These are phyloP conservation scores for Ganaspis brasiliensis DNA, from an alignment of 2,888 invertebrate species.

Conservation along the genomic window DNA sequence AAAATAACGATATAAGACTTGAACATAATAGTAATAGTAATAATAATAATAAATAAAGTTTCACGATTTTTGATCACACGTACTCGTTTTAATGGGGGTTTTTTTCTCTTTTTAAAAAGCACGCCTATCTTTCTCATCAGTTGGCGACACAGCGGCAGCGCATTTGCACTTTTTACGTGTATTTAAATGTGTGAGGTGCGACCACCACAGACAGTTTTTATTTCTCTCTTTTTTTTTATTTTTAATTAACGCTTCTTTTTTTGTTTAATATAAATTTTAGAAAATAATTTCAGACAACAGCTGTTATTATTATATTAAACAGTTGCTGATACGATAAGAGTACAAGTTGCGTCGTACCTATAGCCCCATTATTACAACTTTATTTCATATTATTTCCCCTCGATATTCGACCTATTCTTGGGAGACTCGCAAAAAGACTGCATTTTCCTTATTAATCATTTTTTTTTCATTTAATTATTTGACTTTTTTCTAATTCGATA, in stretches of 20 bases:
- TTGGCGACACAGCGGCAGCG: slow-evolving; percentile 66
- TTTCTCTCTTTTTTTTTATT: slow-evolving; percentile 50
- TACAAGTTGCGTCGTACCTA: slow-evolving; percentile 44
- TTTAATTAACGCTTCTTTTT: slow-evolving; percentile 59
- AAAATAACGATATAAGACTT: no score
- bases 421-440: slow-evolving; percentile 68
- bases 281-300: slow-evolving; percentile 53
- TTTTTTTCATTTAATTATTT: slow-evolving; percentile 54
- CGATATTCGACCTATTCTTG: slow-evolving; percentile 58
- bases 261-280: slow-evolving; percentile 49
- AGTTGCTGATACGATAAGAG: slow-evolving; percentile 47
- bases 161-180: slow-evolving; percentile 47
- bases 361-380: slow-evolving; percentile 53
- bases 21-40: background rate
- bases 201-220: slow-evolving; percentile 45
- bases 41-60: background rate
- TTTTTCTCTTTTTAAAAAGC: slow-evolving; percentile 55
- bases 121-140: slow-evolving; percentile 75
- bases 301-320: slow-evolving; percentile 56
- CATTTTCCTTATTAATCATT: slow-evolving; percentile 54
- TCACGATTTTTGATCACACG: slow-evolving; percentile 43
- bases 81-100: slow-evolving; percentile 49
- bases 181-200: slow-evolving; percentile 40
- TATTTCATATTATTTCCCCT: slow-evolving; percentile 44
- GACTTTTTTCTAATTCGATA: slow-evolving; percentile 60